Evolutionary conservation across 2,888 invertebrate species (phyloP).

Genomic region (Sesia apiformis): DNA sequence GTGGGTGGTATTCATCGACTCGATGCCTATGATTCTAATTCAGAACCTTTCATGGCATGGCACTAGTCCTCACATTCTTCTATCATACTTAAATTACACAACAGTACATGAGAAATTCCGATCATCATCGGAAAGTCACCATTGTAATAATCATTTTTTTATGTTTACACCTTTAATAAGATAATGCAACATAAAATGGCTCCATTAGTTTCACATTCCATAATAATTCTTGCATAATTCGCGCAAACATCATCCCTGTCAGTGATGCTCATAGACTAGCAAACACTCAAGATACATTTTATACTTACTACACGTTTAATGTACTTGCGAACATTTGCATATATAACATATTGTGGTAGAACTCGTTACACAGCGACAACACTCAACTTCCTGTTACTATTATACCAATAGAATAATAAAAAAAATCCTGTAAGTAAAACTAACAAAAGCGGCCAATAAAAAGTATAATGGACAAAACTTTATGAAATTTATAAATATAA

Average conservation of each 20-base stretch:
- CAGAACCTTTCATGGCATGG: conserved; percentile 74
- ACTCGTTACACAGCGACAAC: too few species aligned
- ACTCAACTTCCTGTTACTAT: too few species aligned
- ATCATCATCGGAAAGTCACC: neutral
- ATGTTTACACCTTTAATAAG: conserved; percentile 11
- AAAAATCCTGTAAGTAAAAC: too few species aligned
- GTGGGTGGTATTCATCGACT: conserved; percentile 73
- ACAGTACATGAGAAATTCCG: conserved; percentile 1
- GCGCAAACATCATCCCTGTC: conserved; percentile 71
- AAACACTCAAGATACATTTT: conserved; percentile 44
- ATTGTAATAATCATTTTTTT: neutral
- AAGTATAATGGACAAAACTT: neutral
- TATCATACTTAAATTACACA: conserved; percentile 50
- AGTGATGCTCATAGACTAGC: conserved; percentile 73
- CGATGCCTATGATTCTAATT: conserved; percentile 70
- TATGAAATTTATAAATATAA: neutral
- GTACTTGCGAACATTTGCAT: too few species aligned
- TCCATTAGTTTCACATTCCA: conserved; percentile 3
- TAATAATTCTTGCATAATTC: conserved; percentile 69
- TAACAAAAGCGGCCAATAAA: too few species aligned
- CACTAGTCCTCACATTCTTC: conserved; percentile 72
- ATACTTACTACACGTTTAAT: neutral
- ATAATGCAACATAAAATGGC: conserved; percentile 21
- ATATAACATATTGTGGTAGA: too few species aligned
- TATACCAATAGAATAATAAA: too few species aligned